Percentiles rank a stretch among this genome's conserved stretches.
Evolutionary conservation across 2,888 invertebrate species (phyloP).

Genomic region (Leucania comma): DNA sequence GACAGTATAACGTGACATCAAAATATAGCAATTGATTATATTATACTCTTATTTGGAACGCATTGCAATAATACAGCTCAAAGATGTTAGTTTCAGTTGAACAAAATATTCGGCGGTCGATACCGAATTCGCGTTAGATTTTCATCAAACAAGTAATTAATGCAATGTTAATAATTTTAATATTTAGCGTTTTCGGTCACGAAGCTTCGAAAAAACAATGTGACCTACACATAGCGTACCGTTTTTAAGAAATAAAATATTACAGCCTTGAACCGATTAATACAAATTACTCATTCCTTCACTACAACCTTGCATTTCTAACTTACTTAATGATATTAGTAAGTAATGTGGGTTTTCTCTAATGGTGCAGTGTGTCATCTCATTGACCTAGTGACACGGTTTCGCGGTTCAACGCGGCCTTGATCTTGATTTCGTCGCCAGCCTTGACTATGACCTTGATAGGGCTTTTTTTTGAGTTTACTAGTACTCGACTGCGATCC

Average conservation of each 20-base stretch:
- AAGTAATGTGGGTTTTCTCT: slow-evolving; percentile 35
- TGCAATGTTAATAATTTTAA: too few relatives aligned
- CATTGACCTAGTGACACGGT: slow-evolving; percentile 55
- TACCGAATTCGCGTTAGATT: too few relatives aligned
- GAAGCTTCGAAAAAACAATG: neutral
- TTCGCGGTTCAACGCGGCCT: slow-evolving; percentile 34
- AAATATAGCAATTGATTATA: too few relatives aligned
- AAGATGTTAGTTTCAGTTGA: too few relatives aligned
- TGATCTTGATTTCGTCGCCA: slow-evolving; percentile 43
- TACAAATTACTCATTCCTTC: slow-evolving; percentile 1
- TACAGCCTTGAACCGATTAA: neutral
- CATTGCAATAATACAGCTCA: too few relatives aligned
- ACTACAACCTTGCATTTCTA: slow-evolving; percentile 29
- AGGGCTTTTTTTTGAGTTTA: neutral
- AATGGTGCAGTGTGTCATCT: slow-evolving; percentile 36
- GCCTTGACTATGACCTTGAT: slow-evolving; percentile 29
- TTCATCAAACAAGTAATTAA: too few relatives aligned
- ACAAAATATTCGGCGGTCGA: too few relatives aligned
- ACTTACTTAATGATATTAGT: neutral
- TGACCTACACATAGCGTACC: neutral
- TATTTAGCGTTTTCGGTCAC: too few relatives aligned
- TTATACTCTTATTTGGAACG: too few relatives aligned
- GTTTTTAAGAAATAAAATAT: neutral
- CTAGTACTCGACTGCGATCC: too few relatives aligned
- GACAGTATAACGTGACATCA: too few relatives aligned